Evolutionary conservation across 2,797 vertebrate species (phyloP), one percentile per base, ranked within the genome.

Genomic region (Psittacula derbiana): DNA sequence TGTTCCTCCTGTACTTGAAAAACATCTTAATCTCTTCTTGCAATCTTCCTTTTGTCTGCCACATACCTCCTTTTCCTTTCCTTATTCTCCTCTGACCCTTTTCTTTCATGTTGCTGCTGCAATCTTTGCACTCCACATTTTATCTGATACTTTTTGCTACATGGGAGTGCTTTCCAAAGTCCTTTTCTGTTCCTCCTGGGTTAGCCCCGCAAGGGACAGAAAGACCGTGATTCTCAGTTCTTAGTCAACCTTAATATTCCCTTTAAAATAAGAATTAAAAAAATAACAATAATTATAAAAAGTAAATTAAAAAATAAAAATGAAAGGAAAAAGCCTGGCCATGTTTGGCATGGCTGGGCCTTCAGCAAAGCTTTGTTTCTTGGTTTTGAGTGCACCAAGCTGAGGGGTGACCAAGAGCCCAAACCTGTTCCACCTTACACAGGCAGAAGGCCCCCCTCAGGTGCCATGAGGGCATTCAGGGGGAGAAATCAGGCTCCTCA

Each of bases 1-100:
- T 94, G 94, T 95, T 96, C 93, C 61, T 96, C 94, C 75, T 91
- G 70, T 93, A 93, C 86, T 93, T 94, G 89, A 96, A 97, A 96
- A 95, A 92, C 83, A 91, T 86, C 92, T 94, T 96, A 97, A 96
- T 96, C 93, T 97, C 89, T 93, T 96, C 90, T 93, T 95, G 73
- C 53, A 96, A 96, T 97, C 93, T 91, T 94, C 76, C 81, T 96
- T 95, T 95, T 95, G 84, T 95, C 92, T 64, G 84, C 79, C 57
- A 94, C 79, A 61, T 91, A 93, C 66, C 88, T 91, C 52, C 64
- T 79, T 83, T 93, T 80, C 72, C 76, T 94, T 93, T 93, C 85
- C 43, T 57, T 94, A 82, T 87, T 96, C 92, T 91, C 40, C 40
- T 86, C 76, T 80, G 88, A 76, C 57, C 64, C 74, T 91, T 80